Conservation (phyloP, 2,797 vertebrate species). For the Orientallactaga sibirica region DNA sequence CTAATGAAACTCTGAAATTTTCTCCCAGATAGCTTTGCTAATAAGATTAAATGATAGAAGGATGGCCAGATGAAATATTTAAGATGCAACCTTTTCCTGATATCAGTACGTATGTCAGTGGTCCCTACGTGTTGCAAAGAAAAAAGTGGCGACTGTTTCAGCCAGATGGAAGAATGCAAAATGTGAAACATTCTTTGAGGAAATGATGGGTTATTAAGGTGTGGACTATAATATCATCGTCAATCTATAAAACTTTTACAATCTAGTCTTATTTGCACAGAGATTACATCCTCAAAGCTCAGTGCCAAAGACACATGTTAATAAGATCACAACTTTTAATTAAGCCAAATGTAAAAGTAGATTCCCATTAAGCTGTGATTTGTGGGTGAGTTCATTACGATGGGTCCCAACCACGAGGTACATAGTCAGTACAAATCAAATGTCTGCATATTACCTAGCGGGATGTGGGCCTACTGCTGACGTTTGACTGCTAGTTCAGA, state of each 20-base stretch:
- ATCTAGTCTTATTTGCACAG: constrained; percentile 93
- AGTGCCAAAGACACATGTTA: constrained; percentile 99
- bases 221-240: constrained; percentile 95
- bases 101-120: not conserved
- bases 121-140: constrained; percentile 27
- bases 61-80: constrained; percentile 62
- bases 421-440: constrained; percentile 99
- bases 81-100: not conserved
- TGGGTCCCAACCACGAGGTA: constrained; percentile 96
- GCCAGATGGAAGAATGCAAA: constrained; percentile 84
- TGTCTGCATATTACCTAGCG: constrained; percentile 95
- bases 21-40: constrained; percentile 72
- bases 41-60: constrained; percentile 62
- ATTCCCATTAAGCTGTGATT: constrained; percentile 99
- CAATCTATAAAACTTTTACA: constrained; percentile 99
- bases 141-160: constrained; percentile 71
- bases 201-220: constrained; percentile 96
- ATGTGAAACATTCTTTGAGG: constrained; percentile 92
- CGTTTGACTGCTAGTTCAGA: constrained; percentile 95
- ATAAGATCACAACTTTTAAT: constrained; percentile 99
- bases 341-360: constrained; percentile 99
- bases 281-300: constrained; percentile 93
- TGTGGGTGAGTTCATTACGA: constrained; percentile 98
- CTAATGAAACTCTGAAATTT: constrained; percentile 75
- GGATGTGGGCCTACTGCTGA: constrained; percentile 95